A percentile compares a stretch with the other conserved stretches of the same genome.
phyloP scores from a whole-genome alignment of 2,888 invertebrate genomes.

The Agrotis segetum region DNA sequence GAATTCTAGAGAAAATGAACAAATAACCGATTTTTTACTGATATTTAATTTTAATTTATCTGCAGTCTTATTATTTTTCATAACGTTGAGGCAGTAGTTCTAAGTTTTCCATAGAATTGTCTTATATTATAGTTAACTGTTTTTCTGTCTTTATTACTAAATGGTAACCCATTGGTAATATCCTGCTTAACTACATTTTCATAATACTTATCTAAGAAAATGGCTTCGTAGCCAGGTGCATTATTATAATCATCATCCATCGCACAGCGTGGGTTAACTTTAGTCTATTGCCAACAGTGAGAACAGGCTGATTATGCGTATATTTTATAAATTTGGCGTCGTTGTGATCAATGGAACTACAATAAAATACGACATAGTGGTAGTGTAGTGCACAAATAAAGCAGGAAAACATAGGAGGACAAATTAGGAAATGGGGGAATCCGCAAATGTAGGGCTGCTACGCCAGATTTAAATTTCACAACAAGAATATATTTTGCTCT shows the following conservation, averaged over 20 bases:
- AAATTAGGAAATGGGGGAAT: neutral
- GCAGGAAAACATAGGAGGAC: slow-evolving; percentile 11
- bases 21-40: slow-evolving; percentile 4
- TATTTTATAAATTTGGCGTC: neutral
- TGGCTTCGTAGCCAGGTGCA: no score
- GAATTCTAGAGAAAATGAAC: slow-evolving; percentile 24
- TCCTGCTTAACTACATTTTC: no score
- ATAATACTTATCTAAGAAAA: no score
- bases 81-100: no score
- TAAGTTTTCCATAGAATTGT: no score
- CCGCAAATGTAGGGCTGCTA: neutral
- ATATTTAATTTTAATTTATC: neutral
- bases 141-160: neutral
- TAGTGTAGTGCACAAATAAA: neutral
- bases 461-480: neutral
- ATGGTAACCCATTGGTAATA: no score
- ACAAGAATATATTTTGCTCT: neutral
- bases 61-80: neutral
- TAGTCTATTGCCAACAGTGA: no score
- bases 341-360: neutral
- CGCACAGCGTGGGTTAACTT: no score
- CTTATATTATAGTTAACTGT: neutral
- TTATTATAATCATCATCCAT: no score
- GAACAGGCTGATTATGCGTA: neutral
- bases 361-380: neutral